Conservation (phyloP, 2,113 vertebrate species). For the Cebidichthys violaceus region DNA sequence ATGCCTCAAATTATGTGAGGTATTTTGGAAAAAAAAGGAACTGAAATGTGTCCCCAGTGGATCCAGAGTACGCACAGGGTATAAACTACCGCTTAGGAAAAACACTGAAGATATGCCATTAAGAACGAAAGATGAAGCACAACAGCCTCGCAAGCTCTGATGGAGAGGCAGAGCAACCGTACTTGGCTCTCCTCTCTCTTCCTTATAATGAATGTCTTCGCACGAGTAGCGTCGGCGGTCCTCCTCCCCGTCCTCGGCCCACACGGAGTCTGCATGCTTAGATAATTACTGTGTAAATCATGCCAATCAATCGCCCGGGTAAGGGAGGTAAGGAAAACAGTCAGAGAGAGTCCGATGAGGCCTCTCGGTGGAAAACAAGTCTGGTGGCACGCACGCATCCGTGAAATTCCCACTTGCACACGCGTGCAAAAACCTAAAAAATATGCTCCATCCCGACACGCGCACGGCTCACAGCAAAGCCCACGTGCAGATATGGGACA, state of each 20-base stretch:
- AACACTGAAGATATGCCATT: constrained; percentile 50
- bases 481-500: background rate
- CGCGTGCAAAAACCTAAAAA: constrained; percentile 7
- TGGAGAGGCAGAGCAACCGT: constrained; percentile 11
- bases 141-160: constrained; percentile 40
- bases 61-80: constrained; percentile 29
- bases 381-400: constrained; percentile 1
- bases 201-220: constrained; percentile 8
- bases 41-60: constrained; percentile 60
- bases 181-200: background rate
- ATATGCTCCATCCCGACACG: background rate
- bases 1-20: constrained; percentile 60
- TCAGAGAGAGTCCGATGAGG: constrained; percentile 39
- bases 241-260: constrained; percentile 8
- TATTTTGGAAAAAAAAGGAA: constrained; percentile 64
- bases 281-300: constrained; percentile 61
- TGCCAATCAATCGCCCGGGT: constrained; percentile 52
- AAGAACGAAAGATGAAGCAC: constrained; percentile 22
- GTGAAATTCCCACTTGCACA: constrained; percentile 14
- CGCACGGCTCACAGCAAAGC: background rate
- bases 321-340: constrained; percentile 62
- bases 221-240: constrained; percentile 13
- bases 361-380: constrained; percentile 36
- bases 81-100: constrained; percentile 62
- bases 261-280: constrained; percentile 12